Evolutionary conservation across 2,797 vertebrate species (phyloP), one percentile per base, ranked within the genome.

Genomic region (Syngnathus rostellatus): DNA sequence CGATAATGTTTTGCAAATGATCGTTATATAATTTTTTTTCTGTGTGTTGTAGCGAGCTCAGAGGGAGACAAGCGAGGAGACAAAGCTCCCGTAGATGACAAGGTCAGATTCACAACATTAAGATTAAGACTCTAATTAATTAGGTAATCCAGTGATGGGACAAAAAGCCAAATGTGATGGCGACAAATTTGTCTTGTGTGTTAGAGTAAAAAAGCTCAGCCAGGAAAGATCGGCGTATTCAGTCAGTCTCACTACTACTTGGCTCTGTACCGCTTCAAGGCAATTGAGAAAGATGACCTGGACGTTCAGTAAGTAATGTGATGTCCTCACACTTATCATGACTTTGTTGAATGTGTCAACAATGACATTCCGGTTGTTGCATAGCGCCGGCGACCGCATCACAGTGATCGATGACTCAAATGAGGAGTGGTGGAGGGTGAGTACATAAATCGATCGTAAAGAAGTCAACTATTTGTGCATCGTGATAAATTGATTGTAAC

Each of bases 341-440:
- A 17, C 6, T n/a, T 23, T 40, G 19, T 21, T 39, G 2, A 25
- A 31, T 5, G 8, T 1, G 11, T 57, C 25, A 17, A 38, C 21
- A 12, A 31, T 64, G 31, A n/a, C 37, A 12, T 69, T 12, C 57
- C 51, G 39, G 81, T 61, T 59, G 14, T 69, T 75, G 74, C 78
- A 57, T 67, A 96, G 95, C 62, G 93, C 95, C 0, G 95, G 95
- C 8, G 95, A 98, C 84, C 93, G 94, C 65, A 93, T 98, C 85
- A 91, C 93, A 0, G 95, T 98, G 75, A 91, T 95, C 2, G 95
- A 98, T 45, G 95, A 98, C 81, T 96, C 95, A 77, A 98, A 96
- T 40, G 96, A 97, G 76, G 95, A 96, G 68, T 96, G 95, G 94
- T 97, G 96, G 94, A 81, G 92, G 90, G 94, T 95, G 82, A 91